Conservation (phyloP, 2,113 vertebrate genomes). For the Colinus virginianus region DNA sequence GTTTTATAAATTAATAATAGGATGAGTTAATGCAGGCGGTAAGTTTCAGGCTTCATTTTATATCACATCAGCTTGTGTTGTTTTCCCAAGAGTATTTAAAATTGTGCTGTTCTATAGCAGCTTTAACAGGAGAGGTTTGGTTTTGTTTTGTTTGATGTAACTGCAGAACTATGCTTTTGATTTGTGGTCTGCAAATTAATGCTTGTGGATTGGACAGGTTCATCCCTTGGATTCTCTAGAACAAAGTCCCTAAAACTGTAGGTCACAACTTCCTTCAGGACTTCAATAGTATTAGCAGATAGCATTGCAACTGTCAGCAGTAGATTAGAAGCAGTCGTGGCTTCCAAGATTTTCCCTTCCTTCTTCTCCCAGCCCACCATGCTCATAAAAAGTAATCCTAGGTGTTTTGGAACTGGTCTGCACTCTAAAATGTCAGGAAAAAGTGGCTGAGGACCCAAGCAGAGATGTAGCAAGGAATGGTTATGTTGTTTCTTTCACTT, state of each 20-base stretch:
- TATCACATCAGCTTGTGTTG: not conserved
- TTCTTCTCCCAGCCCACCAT: not conserved
- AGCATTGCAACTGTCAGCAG: not conserved
- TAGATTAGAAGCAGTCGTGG: not conserved
- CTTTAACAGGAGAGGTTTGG: not conserved
- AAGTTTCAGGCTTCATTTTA: not conserved
- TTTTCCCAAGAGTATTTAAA: not conserved
- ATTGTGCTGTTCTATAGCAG: not conserved
- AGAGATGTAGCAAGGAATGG: not conserved
- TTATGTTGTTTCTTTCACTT: not conserved
- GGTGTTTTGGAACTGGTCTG: not conserved
- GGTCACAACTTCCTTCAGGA: not conserved
- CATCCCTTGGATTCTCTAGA: not conserved
- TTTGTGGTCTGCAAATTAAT: not conserved
- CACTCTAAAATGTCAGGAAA: not conserved
- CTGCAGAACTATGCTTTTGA: not conserved
- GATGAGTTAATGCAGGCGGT: not conserved
- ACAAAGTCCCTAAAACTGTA: not conserved
- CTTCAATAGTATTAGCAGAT: not conserved
- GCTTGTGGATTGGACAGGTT: not conserved
- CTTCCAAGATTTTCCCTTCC: not conserved
- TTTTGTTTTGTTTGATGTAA: not conserved
- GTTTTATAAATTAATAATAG: not conserved
- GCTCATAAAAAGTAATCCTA: not conserved
- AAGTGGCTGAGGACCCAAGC: not conserved